Percentiles rank a stretch among this genome's conserved stretches.
These are phyloP conservation scores for Stenichneumon culpator DNA, from an alignment of 2,888 invertebrate species.

Conservation along the genomic window DNA sequence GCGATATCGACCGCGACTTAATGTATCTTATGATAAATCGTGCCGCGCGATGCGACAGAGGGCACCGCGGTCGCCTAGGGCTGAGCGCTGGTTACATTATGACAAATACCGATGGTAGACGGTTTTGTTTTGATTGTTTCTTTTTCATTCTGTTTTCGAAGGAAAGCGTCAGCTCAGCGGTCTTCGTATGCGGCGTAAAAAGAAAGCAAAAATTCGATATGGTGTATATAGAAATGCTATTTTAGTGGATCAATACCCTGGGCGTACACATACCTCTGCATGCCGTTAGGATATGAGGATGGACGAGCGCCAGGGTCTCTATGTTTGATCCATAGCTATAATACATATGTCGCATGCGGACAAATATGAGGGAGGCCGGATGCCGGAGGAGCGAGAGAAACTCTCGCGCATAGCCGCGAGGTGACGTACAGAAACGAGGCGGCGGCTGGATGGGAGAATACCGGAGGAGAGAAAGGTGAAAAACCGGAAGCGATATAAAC, in stretches of 20 bases:
- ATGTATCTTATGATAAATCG: too few species aligned
- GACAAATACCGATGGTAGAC: not conserved
- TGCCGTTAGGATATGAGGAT: conserved; percentile 59
- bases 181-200: not conserved
- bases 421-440: not conserved
- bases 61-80: too few species aligned
- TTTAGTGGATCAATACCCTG: conserved; percentile 52
- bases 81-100: not conserved
- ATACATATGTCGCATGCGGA: conserved; percentile 64
- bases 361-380: conserved; percentile 57
- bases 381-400: conserved; percentile 18
- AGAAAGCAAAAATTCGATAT: not conserved
- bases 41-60: too few species aligned
- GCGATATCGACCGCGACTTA: too few species aligned
- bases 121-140: not conserved
- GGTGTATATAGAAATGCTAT: conserved; percentile 28
- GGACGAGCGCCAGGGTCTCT: conserved; percentile 63
- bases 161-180: not conserved
- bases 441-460: conserved; percentile 13
- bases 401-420: not conserved
- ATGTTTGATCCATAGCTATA: conserved; percentile 62
- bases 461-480: conserved; percentile 49
- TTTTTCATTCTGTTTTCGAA: not conserved
- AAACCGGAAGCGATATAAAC: conserved; percentile 65
- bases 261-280: not conserved